A percentile compares a stretch with the other conserved stretches of the same genome.
phyloP scores from a whole-genome alignment of 2,113 vertebrate genomes.

The Cricetomys ansorgei region DNA sequence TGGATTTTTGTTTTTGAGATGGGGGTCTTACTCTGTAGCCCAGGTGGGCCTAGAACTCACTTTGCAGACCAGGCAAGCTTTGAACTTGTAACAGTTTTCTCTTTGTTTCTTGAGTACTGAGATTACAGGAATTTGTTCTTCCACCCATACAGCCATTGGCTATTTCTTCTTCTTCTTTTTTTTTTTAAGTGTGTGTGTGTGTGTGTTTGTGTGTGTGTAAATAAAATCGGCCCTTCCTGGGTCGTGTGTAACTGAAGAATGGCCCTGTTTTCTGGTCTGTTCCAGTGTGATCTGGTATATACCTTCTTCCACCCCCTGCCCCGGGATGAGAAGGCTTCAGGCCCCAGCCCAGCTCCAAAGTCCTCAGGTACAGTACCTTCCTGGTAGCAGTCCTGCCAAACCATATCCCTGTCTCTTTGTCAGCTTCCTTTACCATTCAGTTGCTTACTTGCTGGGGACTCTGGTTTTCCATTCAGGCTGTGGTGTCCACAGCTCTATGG shows the following conservation, averaged over 20 bases:
- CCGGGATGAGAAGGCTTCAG: slow-evolving; percentile 90
- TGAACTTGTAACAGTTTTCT: background rate
- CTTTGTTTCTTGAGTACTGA: background rate
- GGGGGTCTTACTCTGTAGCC: background rate
- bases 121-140: background rate
- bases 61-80: background rate
- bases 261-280: slow-evolving; percentile 40
- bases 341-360: slow-evolving; percentile 85
- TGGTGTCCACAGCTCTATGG: background rate
- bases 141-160: background rate
- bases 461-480: background rate
- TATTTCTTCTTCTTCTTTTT: background rate
- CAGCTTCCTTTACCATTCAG: background rate
- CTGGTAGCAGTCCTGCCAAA: background rate
- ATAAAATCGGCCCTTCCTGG: background rate
- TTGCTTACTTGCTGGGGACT: background rate
- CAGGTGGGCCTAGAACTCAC: background rate
- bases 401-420: background rate
- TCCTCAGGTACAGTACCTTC: slow-evolving; percentile 86
- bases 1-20: too few species aligned
- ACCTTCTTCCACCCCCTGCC: slow-evolving; percentile 95
- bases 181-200: background rate
- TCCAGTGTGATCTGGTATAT: slow-evolving; percentile 95
- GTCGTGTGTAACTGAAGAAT: background rate
- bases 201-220: background rate